phyloP scores from a whole-genome alignment of 2,888 invertebrate species.

The Pyrocoelia pectoralis region DNA sequence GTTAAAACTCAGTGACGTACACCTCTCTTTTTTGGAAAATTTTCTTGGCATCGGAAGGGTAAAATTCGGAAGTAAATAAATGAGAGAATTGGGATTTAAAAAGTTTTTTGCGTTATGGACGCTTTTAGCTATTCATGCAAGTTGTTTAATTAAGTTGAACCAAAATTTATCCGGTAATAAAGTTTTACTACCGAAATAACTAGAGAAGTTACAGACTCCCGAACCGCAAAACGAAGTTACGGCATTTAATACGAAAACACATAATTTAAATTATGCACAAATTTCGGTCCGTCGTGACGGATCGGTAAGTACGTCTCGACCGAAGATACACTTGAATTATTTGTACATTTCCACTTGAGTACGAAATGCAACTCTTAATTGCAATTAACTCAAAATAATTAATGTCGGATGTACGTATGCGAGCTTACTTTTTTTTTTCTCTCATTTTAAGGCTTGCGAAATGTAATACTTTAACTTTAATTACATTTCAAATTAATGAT shows the following conservation, averaged over 20 bases:
- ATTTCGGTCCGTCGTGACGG: neutral
- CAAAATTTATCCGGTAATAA: constrained; percentile 14
- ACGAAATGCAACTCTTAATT: constrained; percentile 12
- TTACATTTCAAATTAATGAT: constrained; percentile 14
- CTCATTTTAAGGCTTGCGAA: neutral
- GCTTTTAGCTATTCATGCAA: neutral
- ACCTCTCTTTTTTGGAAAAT: neutral
- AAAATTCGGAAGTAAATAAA: neutral
- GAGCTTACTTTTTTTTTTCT: neutral
- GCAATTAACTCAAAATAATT: constrained; percentile 13
- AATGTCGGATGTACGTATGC: neutral
- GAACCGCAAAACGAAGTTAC: too few relatives aligned
- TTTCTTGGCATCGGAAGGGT: too few relatives aligned
- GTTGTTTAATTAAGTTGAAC: constrained; percentile 15
- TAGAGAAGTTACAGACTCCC: neutral
- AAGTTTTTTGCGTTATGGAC: neutral
- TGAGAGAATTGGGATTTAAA: neutral
- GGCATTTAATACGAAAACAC: neutral
- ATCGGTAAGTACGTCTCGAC: too few relatives aligned
- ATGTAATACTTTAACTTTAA: constrained; percentile 8
- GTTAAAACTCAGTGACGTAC: constrained; percentile 13
- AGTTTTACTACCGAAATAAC: constrained; percentile 17
- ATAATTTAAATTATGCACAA: neutral
- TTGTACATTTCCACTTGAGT: constrained; percentile 8
- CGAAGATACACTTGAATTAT: constrained; percentile 1